Evolutionary conservation across 2,888 invertebrate species (phyloP), one percentile per base, ranked within the genome.

Genomic region (Nasonovia ribisnigri): DNA sequence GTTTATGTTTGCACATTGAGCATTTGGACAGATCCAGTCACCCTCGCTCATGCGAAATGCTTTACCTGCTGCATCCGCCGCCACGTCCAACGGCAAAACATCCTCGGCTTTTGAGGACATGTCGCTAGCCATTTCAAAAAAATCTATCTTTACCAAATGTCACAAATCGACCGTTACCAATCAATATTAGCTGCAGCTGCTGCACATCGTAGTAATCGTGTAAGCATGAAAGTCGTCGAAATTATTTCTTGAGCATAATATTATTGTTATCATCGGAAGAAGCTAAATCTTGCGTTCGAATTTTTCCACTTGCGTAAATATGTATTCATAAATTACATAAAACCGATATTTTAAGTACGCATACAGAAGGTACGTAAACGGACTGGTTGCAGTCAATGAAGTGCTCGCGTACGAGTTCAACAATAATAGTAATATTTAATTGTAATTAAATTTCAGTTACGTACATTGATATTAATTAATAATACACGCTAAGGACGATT

Each of bases 1-100:
- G 96, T 99, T 99, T 93, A 99, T 97, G 97, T 99, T 99, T 95
- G 97, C 98, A 96, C 99, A 99, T 95, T 95, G 96, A 90, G 96
- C 95, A 95, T 97, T 97, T 94, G 96, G 96, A 95, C 97, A 97
- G 95, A 97, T 96, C 97, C 97, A 97, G 95, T 97, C 97, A 26
- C 96, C 97, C 95, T 96, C 96, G 91, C 95, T 95, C 95, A 95
- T 95, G 87, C 95, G 95, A 94, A 95, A 95, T 43, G 93, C 94
- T 95, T 94, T 94, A 90, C 94, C 87, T n/a, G 92, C 94, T 84
- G 57, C 57, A 36, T 88, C 92, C 2, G 91, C 87, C 13, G 57
- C 20, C 4, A 36, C 36, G n/a, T 93, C 93, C 3, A 93, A 90
- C 42, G 93, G 90, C 93, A 8, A 86, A 36, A 26, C 26, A 86